These are phyloP conservation scores for Muntiacus reevesi DNA, from an alignment of 2,113 vertebrate species.

Conservation along the genomic window DNA sequence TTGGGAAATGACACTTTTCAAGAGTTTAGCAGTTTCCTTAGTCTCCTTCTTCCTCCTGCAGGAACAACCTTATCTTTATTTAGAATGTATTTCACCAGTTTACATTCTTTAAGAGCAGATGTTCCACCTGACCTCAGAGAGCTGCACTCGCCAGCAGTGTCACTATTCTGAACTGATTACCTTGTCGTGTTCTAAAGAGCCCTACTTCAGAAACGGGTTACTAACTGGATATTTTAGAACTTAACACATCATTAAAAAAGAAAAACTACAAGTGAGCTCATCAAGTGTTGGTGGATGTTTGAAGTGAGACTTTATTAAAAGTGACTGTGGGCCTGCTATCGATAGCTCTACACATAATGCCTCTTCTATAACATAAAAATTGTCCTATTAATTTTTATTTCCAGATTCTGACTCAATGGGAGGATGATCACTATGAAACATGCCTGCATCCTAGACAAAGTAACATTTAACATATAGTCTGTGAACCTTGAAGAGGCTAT, in stretches of 20 bases:
- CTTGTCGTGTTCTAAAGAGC: slow-evolving; percentile 63
- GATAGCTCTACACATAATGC: neutral
- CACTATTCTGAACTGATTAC: slow-evolving; percentile 67
- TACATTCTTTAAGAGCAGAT: slow-evolving; percentile 66
- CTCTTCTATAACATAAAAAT: neutral
- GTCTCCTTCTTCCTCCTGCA: slow-evolving; percentile 58
- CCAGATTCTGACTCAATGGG: neutral
- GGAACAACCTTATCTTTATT: slow-evolving; percentile 62
- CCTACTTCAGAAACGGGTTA: slow-evolving; percentile 29
- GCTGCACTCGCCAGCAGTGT: neutral
- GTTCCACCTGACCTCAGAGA: slow-evolving; percentile 54
- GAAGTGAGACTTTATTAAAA: slow-evolving; percentile 58
- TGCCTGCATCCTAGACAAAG: neutral
- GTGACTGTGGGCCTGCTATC: neutral
- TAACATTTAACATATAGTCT: neutral
- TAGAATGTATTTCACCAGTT: slow-evolving; percentile 42
- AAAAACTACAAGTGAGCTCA: slow-evolving; percentile 35
- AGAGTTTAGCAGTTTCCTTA: neutral
- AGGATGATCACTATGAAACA: neutral
- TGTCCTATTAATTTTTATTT: neutral
- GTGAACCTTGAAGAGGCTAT: neutral
- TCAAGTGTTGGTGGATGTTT: slow-evolving; percentile 45
- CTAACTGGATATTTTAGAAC: slow-evolving; percentile 61
- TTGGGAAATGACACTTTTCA: neutral
- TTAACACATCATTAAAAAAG: slow-evolving; percentile 56